These are phyloP conservation scores for Rhinopomastus cyanomelas DNA, from an alignment of 2,113 vertebrate genomes.

Conservation along the genomic window DNA sequence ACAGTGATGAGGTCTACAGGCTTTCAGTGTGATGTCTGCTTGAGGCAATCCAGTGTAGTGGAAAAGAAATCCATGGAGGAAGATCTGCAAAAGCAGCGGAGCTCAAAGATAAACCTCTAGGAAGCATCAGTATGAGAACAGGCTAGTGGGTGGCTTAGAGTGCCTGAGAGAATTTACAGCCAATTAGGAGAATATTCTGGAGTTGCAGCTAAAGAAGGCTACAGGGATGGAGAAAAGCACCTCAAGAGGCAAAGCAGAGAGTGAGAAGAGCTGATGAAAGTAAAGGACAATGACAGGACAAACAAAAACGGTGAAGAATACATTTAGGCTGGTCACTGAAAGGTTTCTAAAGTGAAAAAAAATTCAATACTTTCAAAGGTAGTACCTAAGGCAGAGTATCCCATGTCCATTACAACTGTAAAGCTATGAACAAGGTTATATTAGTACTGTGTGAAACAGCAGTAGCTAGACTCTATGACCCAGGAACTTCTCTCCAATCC, in stretches of 20 bases:
- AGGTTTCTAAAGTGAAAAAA: neutral
- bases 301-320: neutral
- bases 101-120: conserved; percentile 7
- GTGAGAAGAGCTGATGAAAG: conserved; percentile 1
- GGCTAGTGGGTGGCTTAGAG: neutral
- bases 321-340: neutral
- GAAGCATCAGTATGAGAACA: neutral
- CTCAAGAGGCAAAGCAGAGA: neutral
- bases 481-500: neutral
- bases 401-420: neutral
- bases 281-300: neutral
- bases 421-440: neutral
- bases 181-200: conserved; percentile 35
- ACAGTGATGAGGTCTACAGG: neutral
- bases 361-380: conserved; percentile 4
- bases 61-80: conserved; percentile 20
- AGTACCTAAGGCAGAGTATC: conserved; percentile 7
- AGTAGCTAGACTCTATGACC: neutral
- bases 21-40: neutral
- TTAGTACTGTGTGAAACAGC: neutral
- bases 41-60: neutral
- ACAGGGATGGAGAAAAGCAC: neutral
- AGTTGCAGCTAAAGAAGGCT: neutral
- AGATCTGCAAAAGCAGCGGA: neutral
- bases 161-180: conserved; percentile 29